Percentiles rank a stretch among this genome's conserved stretches.
Conservation (phyloP, 1,140 invertebrate species). For the Chymomyza costata region DNA sequence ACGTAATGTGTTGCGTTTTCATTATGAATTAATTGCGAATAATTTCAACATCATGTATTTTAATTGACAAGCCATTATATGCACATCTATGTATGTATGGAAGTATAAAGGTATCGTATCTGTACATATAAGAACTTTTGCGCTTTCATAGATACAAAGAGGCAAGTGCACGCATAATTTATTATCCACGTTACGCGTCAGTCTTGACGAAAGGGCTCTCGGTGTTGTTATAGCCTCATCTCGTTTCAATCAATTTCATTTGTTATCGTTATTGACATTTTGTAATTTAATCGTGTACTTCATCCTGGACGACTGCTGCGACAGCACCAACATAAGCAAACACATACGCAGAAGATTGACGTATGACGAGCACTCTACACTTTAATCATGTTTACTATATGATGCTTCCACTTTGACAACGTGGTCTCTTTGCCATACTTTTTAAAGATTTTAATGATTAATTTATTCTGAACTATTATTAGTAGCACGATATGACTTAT, state of each 20-base stretch:
- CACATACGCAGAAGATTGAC: constrained; percentile 8
- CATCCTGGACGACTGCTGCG: constrained; percentile 47
- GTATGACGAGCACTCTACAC: too few species aligned
- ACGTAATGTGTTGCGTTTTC: constrained; percentile 70
- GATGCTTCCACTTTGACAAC: too few species aligned
- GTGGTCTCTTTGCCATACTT: too few species aligned
- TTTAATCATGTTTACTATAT: too few species aligned
- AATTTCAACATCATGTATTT: constrained; percentile 71
- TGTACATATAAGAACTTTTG: too few species aligned
- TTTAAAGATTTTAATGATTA: too few species aligned
- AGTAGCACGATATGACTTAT: too few species aligned
- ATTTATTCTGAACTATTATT: too few species aligned
- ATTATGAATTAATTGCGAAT: constrained; percentile 72
- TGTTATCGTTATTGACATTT: constrained; percentile 67
- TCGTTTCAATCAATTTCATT: constrained; percentile 71
- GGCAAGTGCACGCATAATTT: constrained; percentile 47
- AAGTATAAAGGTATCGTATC: constrained; percentile 28
- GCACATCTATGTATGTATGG: not conserved
- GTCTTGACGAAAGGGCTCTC: constrained; percentile 19
- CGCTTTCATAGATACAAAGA: constrained; percentile 8
- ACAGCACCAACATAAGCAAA: constrained; percentile 28
- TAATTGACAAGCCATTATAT: constrained; percentile 62
- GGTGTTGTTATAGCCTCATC: constrained; percentile 44
- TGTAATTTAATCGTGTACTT: constrained; percentile 71
- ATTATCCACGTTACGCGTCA: constrained; percentile 47